A percentile compares a stretch with the other conserved stretches of the same genome.
phyloP scores from a whole-genome alignment of 2,113 vertebrate genomes.

The Brachyistius frenatus region DNA sequence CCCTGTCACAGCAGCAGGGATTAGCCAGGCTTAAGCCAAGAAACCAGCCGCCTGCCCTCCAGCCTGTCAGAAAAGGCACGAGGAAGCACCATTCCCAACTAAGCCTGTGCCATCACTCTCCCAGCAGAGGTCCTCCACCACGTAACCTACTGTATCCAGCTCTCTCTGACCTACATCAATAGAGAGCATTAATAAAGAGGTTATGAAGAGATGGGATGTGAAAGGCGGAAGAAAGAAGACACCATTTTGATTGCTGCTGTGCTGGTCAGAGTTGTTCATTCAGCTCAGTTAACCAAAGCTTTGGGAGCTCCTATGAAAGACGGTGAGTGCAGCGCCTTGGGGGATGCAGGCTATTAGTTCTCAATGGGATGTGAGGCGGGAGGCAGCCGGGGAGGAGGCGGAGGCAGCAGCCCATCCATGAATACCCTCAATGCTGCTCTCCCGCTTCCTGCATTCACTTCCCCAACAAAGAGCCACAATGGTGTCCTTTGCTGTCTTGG shows the following conservation, averaged over 20 bases:
- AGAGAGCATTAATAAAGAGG: constrained; percentile 29
- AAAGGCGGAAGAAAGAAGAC: constrained; percentile 53
- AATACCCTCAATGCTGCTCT: constrained; percentile 76
- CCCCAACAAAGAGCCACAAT: constrained; percentile 82
- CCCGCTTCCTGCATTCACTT: constrained; percentile 81
- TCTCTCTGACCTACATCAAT: constrained; percentile 70
- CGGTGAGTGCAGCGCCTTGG: constrained; percentile 67
- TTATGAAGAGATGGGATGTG: constrained; percentile 32
- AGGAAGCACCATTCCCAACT: constrained; percentile 54
- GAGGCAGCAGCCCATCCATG: constrained; percentile 76
- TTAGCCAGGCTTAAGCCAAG: constrained; percentile 80
- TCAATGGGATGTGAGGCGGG: constrained; percentile 76
- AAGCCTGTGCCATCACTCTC: constrained; percentile 42
- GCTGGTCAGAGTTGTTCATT: constrained; percentile 61
- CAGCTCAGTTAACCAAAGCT: constrained; percentile 68
- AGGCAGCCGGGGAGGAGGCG: constrained; percentile 64
- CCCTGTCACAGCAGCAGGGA: constrained; percentile 66
- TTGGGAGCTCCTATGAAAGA: constrained; percentile 63
- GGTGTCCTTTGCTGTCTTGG: constrained; percentile 81
- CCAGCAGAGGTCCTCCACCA: constrained; percentile 50
- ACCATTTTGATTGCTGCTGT: constrained; percentile 57
- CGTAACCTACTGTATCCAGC: constrained; percentile 51
- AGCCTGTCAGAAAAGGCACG: constrained; percentile 50
- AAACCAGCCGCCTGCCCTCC: constrained; percentile 61
- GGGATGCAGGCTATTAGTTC: constrained; percentile 78